A percentile compares a stretch with the other conserved stretches of the same genome.
Conservation (phyloP, 2,888 invertebrate genomes). For the Lomographa bimaculata region DNA sequence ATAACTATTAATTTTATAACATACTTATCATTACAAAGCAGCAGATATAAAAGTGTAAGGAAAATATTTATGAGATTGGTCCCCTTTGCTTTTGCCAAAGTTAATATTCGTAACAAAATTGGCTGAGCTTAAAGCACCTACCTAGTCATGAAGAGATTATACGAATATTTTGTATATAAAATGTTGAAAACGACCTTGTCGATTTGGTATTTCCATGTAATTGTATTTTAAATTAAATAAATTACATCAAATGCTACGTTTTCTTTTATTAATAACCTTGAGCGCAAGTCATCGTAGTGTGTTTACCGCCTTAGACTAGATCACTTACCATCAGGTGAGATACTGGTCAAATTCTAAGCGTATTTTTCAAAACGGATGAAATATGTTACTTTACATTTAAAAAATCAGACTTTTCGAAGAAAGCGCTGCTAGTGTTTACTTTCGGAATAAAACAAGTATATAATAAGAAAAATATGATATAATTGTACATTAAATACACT, state of each 20-base stretch:
- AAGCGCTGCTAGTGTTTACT: no score
- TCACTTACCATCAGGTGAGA: no score
- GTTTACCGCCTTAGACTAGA: no score
- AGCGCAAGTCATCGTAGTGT: no score
- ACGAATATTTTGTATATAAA: conserved; percentile 78
- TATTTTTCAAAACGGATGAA: no score
- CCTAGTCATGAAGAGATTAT: conserved; percentile 75
- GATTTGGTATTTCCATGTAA: conserved; percentile 51
- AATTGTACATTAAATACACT: conserved; percentile 64
- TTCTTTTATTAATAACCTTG: no score
- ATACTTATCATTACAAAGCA: no score
- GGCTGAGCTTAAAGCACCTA: conserved; percentile 56
- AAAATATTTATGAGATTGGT: conserved; percentile 41
- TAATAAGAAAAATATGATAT: conserved; percentile 70
- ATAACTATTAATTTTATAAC: no score
- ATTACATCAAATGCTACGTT: conserved; percentile 55
- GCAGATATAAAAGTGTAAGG: conserved; percentile 12
- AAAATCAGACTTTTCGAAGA: no score
- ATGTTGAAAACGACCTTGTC: conserved; percentile 55
- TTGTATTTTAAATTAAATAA: conserved; percentile 69
- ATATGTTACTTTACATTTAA: no score
- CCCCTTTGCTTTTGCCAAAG: conserved; percentile 44
- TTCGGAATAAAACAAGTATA: conserved; percentile 37
- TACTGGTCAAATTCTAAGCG: no score
- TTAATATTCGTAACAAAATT: conserved; percentile 47